phyloP scores from a whole-genome alignment of 1,140 invertebrate genomes.

The Oncopodura yosiiana region DNA sequence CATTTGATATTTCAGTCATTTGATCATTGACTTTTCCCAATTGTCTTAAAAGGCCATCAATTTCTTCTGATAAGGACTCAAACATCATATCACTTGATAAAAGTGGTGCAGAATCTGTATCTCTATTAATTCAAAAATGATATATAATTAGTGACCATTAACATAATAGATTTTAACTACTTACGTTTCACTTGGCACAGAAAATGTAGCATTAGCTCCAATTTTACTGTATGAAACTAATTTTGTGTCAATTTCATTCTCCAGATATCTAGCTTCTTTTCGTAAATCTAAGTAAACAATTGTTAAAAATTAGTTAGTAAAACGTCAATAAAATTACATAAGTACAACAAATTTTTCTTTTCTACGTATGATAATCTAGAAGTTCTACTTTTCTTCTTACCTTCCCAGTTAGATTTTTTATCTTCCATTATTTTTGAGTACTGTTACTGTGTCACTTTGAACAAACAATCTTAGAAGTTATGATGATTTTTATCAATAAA shows the following conservation, averaged over 20 bases:
- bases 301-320: too few relatives aligned
- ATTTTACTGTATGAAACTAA: slow-evolving; percentile 91
- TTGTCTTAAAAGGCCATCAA: slow-evolving; percentile 74
- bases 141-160: not conserved
- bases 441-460: too few relatives aligned
- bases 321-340: too few relatives aligned
- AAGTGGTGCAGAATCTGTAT: slow-evolving; percentile 63
- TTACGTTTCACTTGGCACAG: slow-evolving; percentile 24
- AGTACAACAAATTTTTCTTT: too few relatives aligned
- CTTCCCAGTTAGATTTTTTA: slow-evolving; percentile 24
- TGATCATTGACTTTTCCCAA: slow-evolving; percentile 73
- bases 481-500: too few relatives aligned
- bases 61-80: slow-evolving; percentile 81
- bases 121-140: slow-evolving; percentile 9
- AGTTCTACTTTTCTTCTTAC: slow-evolving; percentile 6
- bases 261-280: slow-evolving; percentile 82
- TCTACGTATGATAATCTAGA: not conserved
- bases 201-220: slow-evolving; percentile 48
- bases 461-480: too few relatives aligned
- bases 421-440: slow-evolving; percentile 4
- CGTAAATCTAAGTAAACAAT: slow-evolving; percentile 58
- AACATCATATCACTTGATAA: slow-evolving; percentile 79
- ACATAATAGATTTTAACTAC: not conserved
- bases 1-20: slow-evolving; percentile 62
- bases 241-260: slow-evolving; percentile 95